Percentiles rank a stretch among this genome's conserved stretches.
phyloP scores from a whole-genome alignment of 2,888 invertebrate species.

The Saturnia japonica region DNA sequence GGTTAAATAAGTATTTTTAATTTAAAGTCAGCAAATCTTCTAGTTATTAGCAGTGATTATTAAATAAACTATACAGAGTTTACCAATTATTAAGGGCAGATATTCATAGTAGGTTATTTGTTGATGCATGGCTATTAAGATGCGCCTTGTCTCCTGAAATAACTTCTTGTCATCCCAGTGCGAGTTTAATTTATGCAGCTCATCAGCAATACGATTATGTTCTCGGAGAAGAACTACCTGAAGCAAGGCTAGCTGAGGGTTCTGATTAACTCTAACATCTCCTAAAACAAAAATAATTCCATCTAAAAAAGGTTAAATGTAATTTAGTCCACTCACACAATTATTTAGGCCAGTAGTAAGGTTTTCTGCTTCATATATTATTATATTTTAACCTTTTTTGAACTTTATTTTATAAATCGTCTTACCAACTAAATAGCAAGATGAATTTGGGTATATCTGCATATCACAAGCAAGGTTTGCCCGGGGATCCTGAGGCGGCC shows the following conservation, averaged over 20 bases:
- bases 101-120: slow-evolving; percentile 25
- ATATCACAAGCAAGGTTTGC: slow-evolving; percentile 40
- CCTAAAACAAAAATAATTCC: slow-evolving; percentile 21
- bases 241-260: slow-evolving; percentile 20
- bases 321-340: not conserved
- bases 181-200: slow-evolving; percentile 14
- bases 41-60: not conserved
- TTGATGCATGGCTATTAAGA: slow-evolving; percentile 24
- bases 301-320: not conserved
- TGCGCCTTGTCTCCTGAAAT: slow-evolving; percentile 27
- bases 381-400: too few species aligned
- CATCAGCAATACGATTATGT: slow-evolving; percentile 26
- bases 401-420: not conserved
- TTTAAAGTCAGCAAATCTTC: not conserved
- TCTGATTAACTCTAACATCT: slow-evolving; percentile 27
- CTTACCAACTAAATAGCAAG: slow-evolving; percentile 27
- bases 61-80: slow-evolving; percentile 9
- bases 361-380: too few species aligned
- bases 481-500: slow-evolving; percentile 82
- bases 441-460: slow-evolving; percentile 50
- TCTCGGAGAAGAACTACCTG: slow-evolving; percentile 26
- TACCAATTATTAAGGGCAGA: slow-evolving; percentile 25
- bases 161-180: slow-evolving; percentile 26
- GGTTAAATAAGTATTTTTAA: too few species aligned
- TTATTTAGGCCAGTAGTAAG: not conserved